A percentile compares a stretch with the other conserved stretches of the same genome.
Evolutionary conservation across 1,140 invertebrate species (phyloP).

Genomic region (Tetranychus urticae): DNA sequence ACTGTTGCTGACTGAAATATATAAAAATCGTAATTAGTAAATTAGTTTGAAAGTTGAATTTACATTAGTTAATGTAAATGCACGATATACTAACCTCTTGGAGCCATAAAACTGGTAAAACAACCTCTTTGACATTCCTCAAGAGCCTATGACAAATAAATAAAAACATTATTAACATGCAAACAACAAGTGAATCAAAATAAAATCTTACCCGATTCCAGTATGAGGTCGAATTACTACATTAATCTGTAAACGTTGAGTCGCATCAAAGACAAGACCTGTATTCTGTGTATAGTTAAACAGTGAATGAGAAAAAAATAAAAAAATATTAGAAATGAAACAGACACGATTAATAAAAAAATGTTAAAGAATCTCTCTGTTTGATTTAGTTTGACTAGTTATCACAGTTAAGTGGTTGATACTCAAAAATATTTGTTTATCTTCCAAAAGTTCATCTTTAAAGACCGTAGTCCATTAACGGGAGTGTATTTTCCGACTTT

Average conservation of each 20-base stretch:
- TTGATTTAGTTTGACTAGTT: too few relatives aligned
- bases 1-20: neutral
- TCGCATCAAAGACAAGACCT: neutral
- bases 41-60: neutral
- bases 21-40: neutral
- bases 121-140: neutral
- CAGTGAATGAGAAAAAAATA: neutral
- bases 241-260: conserved; percentile 4
- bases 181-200: neutral
- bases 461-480: too few relatives aligned
- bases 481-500: too few relatives aligned
- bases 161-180: neutral
- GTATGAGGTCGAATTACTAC: neutral
- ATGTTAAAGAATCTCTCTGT: too few relatives aligned
- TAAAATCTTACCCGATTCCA: neutral
- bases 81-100: neutral
- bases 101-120: neutral
- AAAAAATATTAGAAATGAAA: too few relatives aligned
- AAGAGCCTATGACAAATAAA: neutral
- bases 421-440: too few relatives aligned
- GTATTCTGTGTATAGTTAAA: conserved; percentile 2
- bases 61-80: neutral
- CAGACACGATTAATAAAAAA: too few relatives aligned
- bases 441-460: too few relatives aligned
- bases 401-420: too few relatives aligned